Evolutionary conservation across 2,113 vertebrate genomes (phyloP).

Genomic region (Cisticola juncidis): DNA sequence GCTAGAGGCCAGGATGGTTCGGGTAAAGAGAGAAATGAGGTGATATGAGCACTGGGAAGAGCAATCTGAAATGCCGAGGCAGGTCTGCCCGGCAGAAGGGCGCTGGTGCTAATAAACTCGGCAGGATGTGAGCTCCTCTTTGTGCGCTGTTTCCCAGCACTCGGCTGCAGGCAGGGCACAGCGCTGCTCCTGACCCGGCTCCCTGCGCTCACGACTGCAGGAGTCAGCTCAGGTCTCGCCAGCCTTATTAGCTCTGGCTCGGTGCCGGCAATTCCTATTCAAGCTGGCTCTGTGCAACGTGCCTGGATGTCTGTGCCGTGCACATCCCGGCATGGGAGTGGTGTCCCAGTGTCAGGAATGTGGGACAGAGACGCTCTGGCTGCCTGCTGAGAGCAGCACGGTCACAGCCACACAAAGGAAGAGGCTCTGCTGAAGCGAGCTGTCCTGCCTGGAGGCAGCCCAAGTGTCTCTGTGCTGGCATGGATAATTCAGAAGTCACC

Average conservation of each 20-base stretch:
- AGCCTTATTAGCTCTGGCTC: slow-evolving; percentile 56
- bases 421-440: slow-evolving; percentile 16
- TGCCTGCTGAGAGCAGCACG: slow-evolving; percentile 44
- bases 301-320: slow-evolving; percentile 28
- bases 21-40: background rate
- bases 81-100: background rate
- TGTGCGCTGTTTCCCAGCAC: background rate
- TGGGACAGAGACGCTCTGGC: slow-evolving; percentile 23
- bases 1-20: background rate
- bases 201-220: background rate
- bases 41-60: background rate
- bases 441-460: slow-evolving; percentile 36
- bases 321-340: slow-evolving; percentile 46
- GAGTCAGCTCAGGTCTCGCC: slow-evolving; percentile 53
- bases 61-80: background rate
- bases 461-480: slow-evolving; percentile 3
- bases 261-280: background rate
- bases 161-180: background rate
- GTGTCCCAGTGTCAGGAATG: slow-evolving; percentile 59
- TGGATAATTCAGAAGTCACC: slow-evolving; percentile 6
- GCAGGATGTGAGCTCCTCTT: background rate
- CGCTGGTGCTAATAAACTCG: background rate
- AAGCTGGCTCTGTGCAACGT: slow-evolving; percentile 16
- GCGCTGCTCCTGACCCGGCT: slow-evolving; percentile 18
- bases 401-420: background rate